A percentile compares a stretch with the other conserved stretches of the same genome.
Evolutionary conservation across 2,797 vertebrate genomes (phyloP).

Genomic region (Crypturellus tataupa): DNA sequence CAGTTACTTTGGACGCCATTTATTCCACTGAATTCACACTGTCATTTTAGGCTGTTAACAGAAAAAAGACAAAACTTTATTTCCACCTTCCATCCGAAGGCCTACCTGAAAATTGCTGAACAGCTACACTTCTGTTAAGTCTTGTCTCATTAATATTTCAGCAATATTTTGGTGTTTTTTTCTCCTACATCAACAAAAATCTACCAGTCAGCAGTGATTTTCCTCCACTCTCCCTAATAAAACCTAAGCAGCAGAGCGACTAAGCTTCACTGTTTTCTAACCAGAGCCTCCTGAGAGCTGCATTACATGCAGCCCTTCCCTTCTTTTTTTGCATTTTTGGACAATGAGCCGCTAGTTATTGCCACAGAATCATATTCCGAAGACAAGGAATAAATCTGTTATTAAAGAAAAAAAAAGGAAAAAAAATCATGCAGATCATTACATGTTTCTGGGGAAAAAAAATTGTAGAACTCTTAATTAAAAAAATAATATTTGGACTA

Average conservation of each 20-base stretch:
- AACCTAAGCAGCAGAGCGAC: not conserved
- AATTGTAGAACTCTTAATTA: not conserved
- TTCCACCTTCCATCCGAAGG: slow-evolving; percentile 54
- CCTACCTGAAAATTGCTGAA: slow-evolving; percentile 63
- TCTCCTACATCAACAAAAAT: slow-evolving; percentile 61
- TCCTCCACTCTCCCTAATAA: not conserved
- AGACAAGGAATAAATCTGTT: not conserved
- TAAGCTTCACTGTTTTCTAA: not conserved
- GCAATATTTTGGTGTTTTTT: slow-evolving; percentile 10
- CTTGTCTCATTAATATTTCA: slow-evolving; percentile 74
- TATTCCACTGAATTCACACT: slow-evolving; percentile 89
- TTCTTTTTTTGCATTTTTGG: not conserved
- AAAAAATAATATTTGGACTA: not conserved
- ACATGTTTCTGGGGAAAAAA: not conserved
- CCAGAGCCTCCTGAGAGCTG: not conserved
- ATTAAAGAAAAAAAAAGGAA: not conserved
- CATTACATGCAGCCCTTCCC: not conserved
- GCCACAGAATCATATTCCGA: not conserved
- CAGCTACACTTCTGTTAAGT: slow-evolving; percentile 70
- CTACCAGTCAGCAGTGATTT: slow-evolving; percentile 30
- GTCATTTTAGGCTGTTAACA: slow-evolving; percentile 93
- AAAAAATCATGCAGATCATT: not conserved
- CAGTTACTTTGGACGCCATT: slow-evolving; percentile 99
- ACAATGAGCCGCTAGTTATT: not conserved
- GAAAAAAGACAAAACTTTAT: slow-evolving; percentile 74